phyloP scores from a whole-genome alignment of 2,888 invertebrate genomes.

The Latrodectus hesperus region DNA sequence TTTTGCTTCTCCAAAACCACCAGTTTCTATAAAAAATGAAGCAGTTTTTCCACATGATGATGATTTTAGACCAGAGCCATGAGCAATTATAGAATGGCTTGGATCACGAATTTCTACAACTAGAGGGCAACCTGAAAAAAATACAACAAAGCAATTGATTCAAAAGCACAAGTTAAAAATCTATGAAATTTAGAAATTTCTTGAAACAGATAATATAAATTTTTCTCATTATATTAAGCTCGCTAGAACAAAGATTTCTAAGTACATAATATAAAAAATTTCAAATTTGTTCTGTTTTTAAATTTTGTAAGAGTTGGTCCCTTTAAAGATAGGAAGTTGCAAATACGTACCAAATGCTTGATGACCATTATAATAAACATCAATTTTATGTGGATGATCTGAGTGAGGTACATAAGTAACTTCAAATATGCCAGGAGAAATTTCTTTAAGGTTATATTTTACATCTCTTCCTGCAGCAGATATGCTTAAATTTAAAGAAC shows the following conservation, averaged over 20 bases:
- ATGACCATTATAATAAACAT: constrained; percentile 89
- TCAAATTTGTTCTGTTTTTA: no score
- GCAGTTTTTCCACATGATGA: constrained; percentile 87
- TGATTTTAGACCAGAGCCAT: constrained; percentile 89
- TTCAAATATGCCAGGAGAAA: constrained; percentile 85
- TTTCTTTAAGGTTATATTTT: constrained; percentile 85
- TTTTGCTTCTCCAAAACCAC: constrained; percentile 79
- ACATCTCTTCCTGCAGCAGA: constrained; percentile 87
- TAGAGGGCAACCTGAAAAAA: constrained; percentile 77
- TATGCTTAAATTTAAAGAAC: constrained; percentile 86
- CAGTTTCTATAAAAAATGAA: constrained; percentile 90
- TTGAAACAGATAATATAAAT: no score
- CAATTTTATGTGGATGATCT: constrained; percentile 89
- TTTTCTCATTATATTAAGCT: no score
- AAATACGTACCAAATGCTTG: constrained; percentile 77
- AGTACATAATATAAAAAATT: no score
- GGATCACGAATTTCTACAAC: constrained; percentile 80
- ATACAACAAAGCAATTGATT: background rate
- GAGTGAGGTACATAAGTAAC: constrained; percentile 90
- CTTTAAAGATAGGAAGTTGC: no score
- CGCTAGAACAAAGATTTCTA: no score
- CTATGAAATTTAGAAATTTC: background rate
- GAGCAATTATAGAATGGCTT: constrained; percentile 83
- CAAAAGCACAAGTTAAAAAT: background rate
- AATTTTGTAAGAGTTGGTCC: no score